phyloP scores from a whole-genome alignment of 2,113 vertebrate genomes.

The Gallinago undulata region DNA sequence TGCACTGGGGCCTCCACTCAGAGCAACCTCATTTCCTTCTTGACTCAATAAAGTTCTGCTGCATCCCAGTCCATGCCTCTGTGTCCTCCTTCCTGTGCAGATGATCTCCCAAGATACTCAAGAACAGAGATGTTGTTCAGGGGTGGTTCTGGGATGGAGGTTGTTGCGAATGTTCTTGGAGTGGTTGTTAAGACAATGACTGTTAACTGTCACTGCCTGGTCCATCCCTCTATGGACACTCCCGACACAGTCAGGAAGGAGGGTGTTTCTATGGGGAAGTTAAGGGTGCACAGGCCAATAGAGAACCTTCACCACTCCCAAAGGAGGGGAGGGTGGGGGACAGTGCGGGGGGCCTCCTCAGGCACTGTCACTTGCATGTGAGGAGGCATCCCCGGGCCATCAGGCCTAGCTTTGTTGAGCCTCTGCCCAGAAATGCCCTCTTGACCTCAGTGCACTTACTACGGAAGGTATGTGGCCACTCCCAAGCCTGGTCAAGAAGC shows the following conservation, averaged over 20 bases:
- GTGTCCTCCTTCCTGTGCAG: neutral
- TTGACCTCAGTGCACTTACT: neutral
- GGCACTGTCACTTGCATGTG: neutral
- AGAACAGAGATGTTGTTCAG: neutral
- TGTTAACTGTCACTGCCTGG: fast-evolving
- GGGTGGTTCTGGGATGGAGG: fast-evolving
- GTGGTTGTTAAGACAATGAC: neutral
- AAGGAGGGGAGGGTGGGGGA: neutral
- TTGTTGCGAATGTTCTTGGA: neutral
- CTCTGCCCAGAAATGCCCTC: neutral
- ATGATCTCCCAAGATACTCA: neutral
- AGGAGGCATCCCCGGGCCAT: too few relatives aligned
- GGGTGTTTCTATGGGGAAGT: neutral
- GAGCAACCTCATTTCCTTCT: neutral
- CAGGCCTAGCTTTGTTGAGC: neutral
- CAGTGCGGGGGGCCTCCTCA: neutral
- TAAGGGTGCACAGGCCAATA: too few relatives aligned
- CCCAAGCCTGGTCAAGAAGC: neutral
- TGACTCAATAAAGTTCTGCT: neutral
- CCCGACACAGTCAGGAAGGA: neutral
- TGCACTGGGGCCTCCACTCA: too few relatives aligned
- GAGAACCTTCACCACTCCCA: neutral
- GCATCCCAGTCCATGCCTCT: fast-evolving
- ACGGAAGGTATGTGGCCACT: neutral
- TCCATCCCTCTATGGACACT: neutral